Conservation (phyloP, 2,113 vertebrate species). For the Butorides virescens region DNA sequence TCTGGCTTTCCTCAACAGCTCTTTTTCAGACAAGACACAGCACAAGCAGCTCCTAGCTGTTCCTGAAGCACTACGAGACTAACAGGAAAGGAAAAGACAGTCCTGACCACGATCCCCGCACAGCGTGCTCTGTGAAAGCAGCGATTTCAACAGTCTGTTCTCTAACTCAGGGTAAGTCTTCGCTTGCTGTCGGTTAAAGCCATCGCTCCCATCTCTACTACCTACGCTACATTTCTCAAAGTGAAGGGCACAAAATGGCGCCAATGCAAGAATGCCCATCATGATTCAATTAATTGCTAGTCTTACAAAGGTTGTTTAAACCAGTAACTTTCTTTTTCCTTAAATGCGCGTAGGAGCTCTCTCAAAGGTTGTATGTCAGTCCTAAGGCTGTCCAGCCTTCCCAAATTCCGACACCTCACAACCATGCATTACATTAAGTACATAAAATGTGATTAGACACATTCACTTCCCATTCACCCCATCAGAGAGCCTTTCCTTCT, state of each 20-base stretch:
- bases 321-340: background rate
- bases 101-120: background rate
- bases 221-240: background rate
- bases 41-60: background rate
- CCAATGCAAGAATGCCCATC: background rate
- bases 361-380: background rate
- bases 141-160: background rate
- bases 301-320: background rate
- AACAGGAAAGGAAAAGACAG: background rate
- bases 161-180: background rate
- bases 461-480: background rate
- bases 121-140: background rate
- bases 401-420: background rate
- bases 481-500: background rate
- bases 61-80: background rate
- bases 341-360: background rate
- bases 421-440: background rate
- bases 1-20: background rate
- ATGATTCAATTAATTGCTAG: background rate
- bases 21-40: background rate
- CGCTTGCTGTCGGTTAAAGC: background rate
- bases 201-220: background rate
- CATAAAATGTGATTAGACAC: background rate
- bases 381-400: background rate
- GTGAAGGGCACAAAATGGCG: background rate